These are phyloP conservation scores for Panulirus ornatus DNA, from an alignment of 1,140 invertebrate genomes.

Conservation along the genomic window DNA sequence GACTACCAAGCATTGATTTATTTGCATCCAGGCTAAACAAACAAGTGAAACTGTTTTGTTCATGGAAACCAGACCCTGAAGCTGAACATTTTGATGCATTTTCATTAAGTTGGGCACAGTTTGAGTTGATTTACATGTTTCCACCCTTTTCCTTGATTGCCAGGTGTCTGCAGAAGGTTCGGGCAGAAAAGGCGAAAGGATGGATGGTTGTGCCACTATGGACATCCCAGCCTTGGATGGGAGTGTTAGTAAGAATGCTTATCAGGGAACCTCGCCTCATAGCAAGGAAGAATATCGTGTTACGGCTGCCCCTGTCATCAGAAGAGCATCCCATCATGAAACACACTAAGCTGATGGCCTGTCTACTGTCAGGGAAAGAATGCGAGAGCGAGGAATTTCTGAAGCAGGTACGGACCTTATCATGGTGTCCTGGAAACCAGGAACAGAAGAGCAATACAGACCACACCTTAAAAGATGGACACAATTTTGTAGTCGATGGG, in stretches of 20 bases:
- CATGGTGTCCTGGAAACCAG: not conserved
- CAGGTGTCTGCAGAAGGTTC: not conserved
- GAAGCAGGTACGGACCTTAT: not conserved
- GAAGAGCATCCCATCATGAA: conserved; percentile 16
- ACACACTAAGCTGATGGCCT: conserved; percentile 14
- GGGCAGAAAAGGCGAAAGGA: not conserved
- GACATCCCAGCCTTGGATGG: conserved; percentile 25
- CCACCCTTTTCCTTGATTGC: conserved; percentile 39
- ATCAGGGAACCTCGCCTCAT: conserved; percentile 1
- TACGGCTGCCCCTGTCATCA: not conserved
- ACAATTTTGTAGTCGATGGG: not conserved
- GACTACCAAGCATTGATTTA: too few relatives aligned
- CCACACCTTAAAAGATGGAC: conserved; percentile 10
- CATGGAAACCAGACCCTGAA: conserved; percentile 40
- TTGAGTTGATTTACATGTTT: conserved; percentile 19
- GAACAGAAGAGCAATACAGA: not conserved
- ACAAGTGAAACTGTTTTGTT: conserved; percentile 28
- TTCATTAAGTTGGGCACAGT: conserved; percentile 25
- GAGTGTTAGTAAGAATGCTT: not conserved
- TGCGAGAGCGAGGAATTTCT: conserved; percentile 24
- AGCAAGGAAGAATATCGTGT: not conserved
- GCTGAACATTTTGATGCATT: conserved; percentile 37
- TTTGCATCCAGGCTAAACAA: too few relatives aligned
- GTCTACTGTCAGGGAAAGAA: not conserved
- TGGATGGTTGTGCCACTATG: conserved; percentile 12